Evolutionary conservation across 2,113 vertebrate species (phyloP).

Genomic region (Eonycteris spelaea): DNA sequence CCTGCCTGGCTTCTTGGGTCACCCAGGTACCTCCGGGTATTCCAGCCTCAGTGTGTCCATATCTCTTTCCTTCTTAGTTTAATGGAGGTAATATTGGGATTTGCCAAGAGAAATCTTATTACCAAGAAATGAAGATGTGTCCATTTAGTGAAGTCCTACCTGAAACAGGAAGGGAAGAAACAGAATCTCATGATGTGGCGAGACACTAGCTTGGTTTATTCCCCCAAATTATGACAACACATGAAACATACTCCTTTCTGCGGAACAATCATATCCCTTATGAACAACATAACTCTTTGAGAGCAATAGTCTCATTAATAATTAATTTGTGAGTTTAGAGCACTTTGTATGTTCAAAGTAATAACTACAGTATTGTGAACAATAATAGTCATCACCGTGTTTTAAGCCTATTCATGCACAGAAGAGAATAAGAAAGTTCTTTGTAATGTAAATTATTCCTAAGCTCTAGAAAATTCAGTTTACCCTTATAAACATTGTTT

Average conservation of each 20-base stretch:
- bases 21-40: not conserved
- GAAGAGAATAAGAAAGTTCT: slow-evolving; percentile 62
- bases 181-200: not conserved
- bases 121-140: not conserved
- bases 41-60: not conserved
- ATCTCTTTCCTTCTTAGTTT: not conserved
- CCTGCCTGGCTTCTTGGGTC: not conserved
- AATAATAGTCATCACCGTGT: slow-evolving; percentile 50
- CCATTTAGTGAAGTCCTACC: not conserved
- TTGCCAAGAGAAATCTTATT: not conserved
- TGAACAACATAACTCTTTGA: slow-evolving; percentile 9
- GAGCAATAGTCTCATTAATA: slow-evolving; percentile 57
- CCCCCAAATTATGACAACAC: not conserved
- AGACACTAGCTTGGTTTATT: not conserved
- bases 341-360: slow-evolving; percentile 23
- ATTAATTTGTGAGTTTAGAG: slow-evolving; percentile 61
- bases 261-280: not conserved
- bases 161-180: not conserved
- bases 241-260: not conserved
- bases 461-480: slow-evolving; percentile 53
- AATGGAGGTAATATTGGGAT: not conserved
- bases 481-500: slow-evolving; percentile 60
- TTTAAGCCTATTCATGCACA: slow-evolving; percentile 64
- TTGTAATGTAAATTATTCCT: slow-evolving; percentile 70
- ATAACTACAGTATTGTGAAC: not conserved